Evolutionary conservation across 1,140 invertebrate species (phyloP).

Genomic region (Microplitis demolitor): DNA sequence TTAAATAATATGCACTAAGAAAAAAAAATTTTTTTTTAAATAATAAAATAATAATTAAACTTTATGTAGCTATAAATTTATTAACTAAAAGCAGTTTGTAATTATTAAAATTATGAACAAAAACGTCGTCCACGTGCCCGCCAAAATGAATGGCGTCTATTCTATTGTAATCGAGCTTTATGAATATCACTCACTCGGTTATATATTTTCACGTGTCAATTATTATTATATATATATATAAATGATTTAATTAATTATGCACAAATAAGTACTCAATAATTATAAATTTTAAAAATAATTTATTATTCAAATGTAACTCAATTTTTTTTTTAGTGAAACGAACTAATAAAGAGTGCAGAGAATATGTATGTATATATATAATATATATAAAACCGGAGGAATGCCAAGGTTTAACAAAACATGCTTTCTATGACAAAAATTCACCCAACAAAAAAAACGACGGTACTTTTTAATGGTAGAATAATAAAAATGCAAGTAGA

Average conservation of each 20-base stretch:
- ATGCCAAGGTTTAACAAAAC: neutral
- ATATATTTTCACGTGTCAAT: neutral
- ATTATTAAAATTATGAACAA: too few species aligned
- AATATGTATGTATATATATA: too few species aligned
- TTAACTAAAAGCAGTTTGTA: too few species aligned
- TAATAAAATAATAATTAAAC: too few species aligned
- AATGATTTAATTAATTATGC: too few species aligned
- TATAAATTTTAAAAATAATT: too few species aligned
- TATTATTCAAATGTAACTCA: too few species aligned
- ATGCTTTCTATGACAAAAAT: neutral
- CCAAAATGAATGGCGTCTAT: conserved; percentile 52
- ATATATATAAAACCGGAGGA: neutral
- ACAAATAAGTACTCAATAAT: too few species aligned
- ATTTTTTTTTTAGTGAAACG: neutral
- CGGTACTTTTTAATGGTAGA: neutral
- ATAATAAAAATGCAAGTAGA: neutral
- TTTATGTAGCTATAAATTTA: too few species aligned
- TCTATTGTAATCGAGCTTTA: conserved; percentile 32
- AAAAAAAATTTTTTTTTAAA: too few species aligned
- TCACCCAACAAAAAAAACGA: neutral
- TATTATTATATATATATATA: conserved; percentile 7
- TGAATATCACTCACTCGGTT: conserved; percentile 21
- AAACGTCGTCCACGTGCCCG: conserved; percentile 49
- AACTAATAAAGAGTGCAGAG: too few species aligned
- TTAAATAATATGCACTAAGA: neutral